A percentile compares a stretch with the other conserved stretches of the same genome.
Evolutionary conservation across 2,113 vertebrate species (phyloP).

Genomic region (Rhineura floridana): DNA sequence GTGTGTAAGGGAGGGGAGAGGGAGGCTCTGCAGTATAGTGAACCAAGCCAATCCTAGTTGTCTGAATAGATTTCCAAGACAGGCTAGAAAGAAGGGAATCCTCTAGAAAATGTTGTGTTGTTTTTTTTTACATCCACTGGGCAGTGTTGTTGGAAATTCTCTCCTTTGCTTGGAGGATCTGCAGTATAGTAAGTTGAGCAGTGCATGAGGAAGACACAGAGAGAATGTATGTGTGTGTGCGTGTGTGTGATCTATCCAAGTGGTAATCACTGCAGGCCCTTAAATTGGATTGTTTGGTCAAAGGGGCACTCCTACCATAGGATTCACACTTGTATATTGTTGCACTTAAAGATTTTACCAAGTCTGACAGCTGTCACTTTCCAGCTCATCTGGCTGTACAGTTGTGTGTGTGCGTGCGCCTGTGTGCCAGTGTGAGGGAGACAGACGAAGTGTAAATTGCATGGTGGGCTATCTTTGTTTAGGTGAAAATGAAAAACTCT

Average conservation of each 20-base stretch:
- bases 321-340: accelerated
- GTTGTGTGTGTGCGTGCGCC: not conserved
- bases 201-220: not conserved
- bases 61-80: not conserved
- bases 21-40: not conserved
- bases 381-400: not conserved
- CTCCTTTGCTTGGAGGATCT: not conserved
- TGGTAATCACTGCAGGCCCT: not conserved
- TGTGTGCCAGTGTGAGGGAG: not conserved
- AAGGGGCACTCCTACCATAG: not conserved
- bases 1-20: not conserved
- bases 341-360: accelerated
- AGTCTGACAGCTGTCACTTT: conserved; percentile 20
- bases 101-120: not conserved
- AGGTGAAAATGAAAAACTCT: conserved; percentile 82
- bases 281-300: not conserved
- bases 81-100: not conserved
- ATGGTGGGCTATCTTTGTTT: conserved; percentile 58
- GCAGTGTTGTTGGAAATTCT: not conserved
- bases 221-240: not conserved
- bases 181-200: not conserved
- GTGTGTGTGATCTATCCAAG: not conserved
- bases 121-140: not conserved
- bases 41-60: conserved; percentile 1
- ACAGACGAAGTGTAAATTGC: conserved; percentile 77